Evolutionary conservation across 92 coral and sea anemone genomes (phyloP), one percentile per base, ranked within the genome.

Genomic region (Epizoanthus rinbou): DNA sequence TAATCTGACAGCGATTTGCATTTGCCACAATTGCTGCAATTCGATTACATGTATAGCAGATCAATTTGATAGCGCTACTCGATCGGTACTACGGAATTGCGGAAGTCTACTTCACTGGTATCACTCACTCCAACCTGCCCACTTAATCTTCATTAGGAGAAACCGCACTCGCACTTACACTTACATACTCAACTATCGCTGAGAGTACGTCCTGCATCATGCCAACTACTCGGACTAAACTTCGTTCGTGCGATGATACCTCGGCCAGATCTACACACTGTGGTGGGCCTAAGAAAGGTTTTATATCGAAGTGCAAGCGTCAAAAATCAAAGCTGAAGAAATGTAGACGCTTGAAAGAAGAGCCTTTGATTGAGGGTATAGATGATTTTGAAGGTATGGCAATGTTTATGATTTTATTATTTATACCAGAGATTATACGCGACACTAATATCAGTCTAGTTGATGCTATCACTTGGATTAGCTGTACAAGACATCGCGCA

Each of bases 1-100:
- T 88, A 62, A 74, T 73, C 80, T 84, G 66, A 57, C 76, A 52
- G 60, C 63, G 73, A 80, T 85, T 78, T 78, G 82, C 82, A 78
- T 78, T 78, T 41, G 57, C 71, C 43, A 62, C 69, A 78, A 62
- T 78, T 65, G 82, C 72, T 39, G 45, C 82, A 62, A 57, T 60
- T 62, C 58, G 71, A 22, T 78, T 43, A 37, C 43, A 37, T 37
- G 43, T 37, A 62, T 78, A 78, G 43, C 64, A 53, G 66, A 58
- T 78, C 72, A 23, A n/a, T 63, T 57, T 62, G 24, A 41, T 24
- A 41, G 16, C 16, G 71, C 57, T 65, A 67, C 28, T 62, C 68
- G 15, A 54, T 74, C 80, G 63, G 39, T 28, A 28, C 31, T 28
- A 28, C 31, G 31, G 31, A 28, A 28, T 28, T 28, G 31, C 31